A percentile compares a stretch with the other conserved stretches of the same genome.
Conservation (phyloP, 2,888 invertebrate species). For the Cheilosia pagana region DNA sequence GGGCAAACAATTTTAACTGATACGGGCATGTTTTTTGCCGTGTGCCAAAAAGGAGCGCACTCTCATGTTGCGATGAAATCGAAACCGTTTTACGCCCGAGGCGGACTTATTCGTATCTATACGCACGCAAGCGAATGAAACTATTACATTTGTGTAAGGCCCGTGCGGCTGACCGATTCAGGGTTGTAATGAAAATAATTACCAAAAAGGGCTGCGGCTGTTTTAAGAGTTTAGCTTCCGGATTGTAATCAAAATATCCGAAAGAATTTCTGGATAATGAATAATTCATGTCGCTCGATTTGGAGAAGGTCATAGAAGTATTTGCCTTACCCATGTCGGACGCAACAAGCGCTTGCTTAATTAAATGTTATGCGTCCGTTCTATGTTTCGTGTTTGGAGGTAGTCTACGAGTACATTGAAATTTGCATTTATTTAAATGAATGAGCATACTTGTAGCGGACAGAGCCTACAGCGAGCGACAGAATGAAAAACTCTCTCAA, state of each 20-base stretch:
- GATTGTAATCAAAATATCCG: conserved; percentile 57
- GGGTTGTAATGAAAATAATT: conserved; percentile 44
- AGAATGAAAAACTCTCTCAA: too few relatives aligned
- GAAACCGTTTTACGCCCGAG: conserved; percentile 29
- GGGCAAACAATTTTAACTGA: conserved; percentile 12
- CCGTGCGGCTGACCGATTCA: neutral
- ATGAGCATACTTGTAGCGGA: too few relatives aligned
- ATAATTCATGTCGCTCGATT: conserved; percentile 50
- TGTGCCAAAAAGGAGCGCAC: conserved; percentile 15
- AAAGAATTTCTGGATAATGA: conserved; percentile 54
- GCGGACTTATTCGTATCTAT: neutral
- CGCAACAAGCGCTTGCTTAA: too few relatives aligned
- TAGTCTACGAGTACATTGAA: too few relatives aligned
- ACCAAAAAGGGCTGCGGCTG: conserved; percentile 16
- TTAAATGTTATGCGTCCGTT: too few relatives aligned
- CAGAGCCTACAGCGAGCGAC: too few relatives aligned
- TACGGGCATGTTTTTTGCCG: conserved; percentile 14
- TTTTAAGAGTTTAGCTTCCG: conserved; percentile 29
- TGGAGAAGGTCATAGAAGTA: neutral
- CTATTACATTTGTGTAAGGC: conserved; percentile 20
- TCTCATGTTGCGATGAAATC: conserved; percentile 40
- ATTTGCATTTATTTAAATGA: too few relatives aligned
- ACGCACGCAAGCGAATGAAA: conserved; percentile 21
- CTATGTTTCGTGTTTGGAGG: too few relatives aligned
- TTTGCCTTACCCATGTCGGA: neutral